These are phyloP conservation scores for Torymus auratus DNA, from an alignment of 2,888 invertebrate genomes.

Conservation along the genomic window DNA sequence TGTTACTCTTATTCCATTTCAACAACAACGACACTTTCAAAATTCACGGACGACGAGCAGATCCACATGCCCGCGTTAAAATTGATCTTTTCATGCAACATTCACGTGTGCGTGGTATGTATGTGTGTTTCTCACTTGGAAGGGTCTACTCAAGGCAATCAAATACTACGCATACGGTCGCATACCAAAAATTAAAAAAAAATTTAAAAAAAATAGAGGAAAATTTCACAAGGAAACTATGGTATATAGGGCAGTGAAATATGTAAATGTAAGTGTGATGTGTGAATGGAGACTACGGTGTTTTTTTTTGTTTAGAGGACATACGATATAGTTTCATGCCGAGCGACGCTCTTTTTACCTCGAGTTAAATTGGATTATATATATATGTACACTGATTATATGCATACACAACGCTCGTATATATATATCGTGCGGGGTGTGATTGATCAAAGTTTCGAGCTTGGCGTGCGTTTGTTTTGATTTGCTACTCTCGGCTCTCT, in stretches of 20 bases:
- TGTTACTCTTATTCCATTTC: neutral
- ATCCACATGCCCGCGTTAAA: constrained; percentile 3
- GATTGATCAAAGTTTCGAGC: constrained; percentile 7
- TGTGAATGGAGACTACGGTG: no score
- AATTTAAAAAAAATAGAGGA: constrained; percentile 8
- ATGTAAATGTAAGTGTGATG: no score
- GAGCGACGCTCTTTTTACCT: neutral
- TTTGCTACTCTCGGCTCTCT: constrained; percentile 3
- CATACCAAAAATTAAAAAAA: constrained; percentile 2
- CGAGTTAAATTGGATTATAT: constrained; percentile 25
- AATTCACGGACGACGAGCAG: neutral
- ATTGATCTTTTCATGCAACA: constrained; percentile 36
- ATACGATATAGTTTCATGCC: no score
- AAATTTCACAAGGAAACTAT: neutral
- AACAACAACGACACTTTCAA: constrained; percentile 4
- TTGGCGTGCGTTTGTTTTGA: constrained; percentile 17
- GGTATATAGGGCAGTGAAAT: no score
- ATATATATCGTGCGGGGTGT: constrained; percentile 32
- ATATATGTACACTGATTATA: no score
- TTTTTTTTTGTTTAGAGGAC: no score
- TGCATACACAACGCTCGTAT: neutral
- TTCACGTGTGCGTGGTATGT: neutral
- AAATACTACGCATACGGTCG: constrained; percentile 9
- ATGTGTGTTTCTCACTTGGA: neutral
- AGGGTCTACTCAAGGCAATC: constrained; percentile 8